These are phyloP conservation scores for Clinocottus analis DNA, from an alignment of 2,113 vertebrate genomes.

Conservation along the genomic window DNA sequence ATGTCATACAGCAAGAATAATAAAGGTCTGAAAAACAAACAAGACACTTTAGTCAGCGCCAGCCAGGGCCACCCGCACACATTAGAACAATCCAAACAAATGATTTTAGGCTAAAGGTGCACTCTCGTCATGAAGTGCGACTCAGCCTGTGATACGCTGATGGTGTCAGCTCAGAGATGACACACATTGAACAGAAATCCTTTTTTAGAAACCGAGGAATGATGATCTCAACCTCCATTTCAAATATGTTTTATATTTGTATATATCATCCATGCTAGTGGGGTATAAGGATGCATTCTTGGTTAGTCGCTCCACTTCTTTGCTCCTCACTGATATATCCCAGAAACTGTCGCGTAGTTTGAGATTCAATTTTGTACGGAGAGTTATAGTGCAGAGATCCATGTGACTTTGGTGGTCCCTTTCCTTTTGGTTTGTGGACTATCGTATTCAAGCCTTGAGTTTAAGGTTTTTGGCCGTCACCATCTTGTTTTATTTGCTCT, in stretches of 20 bases:
- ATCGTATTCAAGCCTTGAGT: no score
- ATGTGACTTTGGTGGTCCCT: no score
- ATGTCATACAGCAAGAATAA: background rate
- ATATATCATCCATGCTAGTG: background rate
- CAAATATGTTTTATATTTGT: background rate
- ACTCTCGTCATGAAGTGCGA: no score
- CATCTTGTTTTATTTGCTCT: background rate
- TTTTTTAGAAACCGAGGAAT: background rate
- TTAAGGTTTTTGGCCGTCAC: background rate
- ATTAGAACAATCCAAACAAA: background rate
- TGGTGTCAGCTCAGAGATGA: background rate
- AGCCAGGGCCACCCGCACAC: background rate
- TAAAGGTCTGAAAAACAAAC: background rate
- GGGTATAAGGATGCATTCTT: background rate
- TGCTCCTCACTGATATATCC: no score
- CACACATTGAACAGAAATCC: no score
- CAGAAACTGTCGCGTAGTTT: no score
- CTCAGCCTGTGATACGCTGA: no score
- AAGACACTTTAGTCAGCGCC: background rate
- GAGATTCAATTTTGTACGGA: no score
- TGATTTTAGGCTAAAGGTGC: background rate
- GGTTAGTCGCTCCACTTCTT: background rate
- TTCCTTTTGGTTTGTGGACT: no score
- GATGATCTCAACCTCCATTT: background rate
- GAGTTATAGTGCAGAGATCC: background rate